phyloP scores from a whole-genome alignment of 2,113 vertebrate species.

The Tympanuchus pallidicinctus region DNA sequence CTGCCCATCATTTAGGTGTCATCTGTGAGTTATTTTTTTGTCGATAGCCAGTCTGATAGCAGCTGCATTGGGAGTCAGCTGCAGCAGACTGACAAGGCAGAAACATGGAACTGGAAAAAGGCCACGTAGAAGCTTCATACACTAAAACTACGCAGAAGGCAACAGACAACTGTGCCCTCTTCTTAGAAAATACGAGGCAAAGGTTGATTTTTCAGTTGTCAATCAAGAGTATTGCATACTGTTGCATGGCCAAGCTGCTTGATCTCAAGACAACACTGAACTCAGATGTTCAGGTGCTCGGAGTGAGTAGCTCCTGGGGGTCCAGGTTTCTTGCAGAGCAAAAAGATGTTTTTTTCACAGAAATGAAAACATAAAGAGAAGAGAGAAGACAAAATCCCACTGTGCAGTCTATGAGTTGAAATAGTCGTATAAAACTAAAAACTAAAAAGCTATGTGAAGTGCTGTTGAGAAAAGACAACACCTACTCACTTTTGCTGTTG shows the following conservation, averaged over 20 bases:
- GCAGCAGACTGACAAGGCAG: not conserved
- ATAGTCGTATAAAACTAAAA: not conserved
- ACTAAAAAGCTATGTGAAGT: not conserved
- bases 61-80: not conserved
- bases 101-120: not conserved
- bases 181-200: not conserved
- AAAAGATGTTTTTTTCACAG: not conserved
- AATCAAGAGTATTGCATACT: not conserved
- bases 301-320: not conserved
- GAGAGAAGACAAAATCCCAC: not conserved
- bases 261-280: not conserved
- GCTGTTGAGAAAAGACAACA: not conserved
- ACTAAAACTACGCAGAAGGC: not conserved
- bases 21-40: not conserved
- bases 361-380: not conserved
- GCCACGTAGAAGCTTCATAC: fast-evolving
- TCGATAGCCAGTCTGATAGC: not conserved
- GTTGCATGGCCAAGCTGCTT: not conserved
- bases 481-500: not conserved
- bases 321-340: not conserved
- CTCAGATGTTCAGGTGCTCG: not conserved
- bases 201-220: not conserved
- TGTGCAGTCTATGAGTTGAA: not conserved
- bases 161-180: not conserved
- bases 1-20: not conserved